Evolutionary conservation across 2,797 vertebrate genomes (phyloP).

Genomic region (Crocodylus rhombifer): DNA sequence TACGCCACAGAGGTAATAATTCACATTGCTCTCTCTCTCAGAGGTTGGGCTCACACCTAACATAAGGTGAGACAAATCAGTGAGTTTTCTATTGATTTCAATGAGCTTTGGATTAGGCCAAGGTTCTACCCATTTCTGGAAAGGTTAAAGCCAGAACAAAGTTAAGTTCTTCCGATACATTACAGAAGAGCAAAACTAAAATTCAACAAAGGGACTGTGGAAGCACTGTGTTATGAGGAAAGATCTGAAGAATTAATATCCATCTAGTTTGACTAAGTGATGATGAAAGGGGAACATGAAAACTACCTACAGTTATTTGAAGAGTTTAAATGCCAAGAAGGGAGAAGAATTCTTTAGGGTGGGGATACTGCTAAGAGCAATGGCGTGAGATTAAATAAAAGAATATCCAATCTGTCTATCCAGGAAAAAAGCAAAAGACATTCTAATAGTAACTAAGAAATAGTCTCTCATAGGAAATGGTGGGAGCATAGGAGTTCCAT

Average conservation of each 20-base stretch:
- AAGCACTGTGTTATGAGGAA: slow-evolving; percentile 45
- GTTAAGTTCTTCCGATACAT: not conserved
- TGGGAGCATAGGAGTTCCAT: slow-evolving; percentile 52
- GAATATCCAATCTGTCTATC: not conserved
- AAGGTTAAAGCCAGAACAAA: accelerated
- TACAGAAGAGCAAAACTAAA: not conserved
- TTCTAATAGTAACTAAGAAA: slow-evolving; percentile 51
- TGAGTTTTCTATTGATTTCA: not conserved
- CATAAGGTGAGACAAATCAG: not conserved
- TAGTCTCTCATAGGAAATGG: slow-evolving; percentile 21
- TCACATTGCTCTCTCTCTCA: not conserved
- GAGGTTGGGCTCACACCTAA: not conserved
- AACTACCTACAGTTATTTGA: slow-evolving; percentile 51
- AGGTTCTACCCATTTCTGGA: not conserved
- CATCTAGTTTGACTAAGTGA: slow-evolving; percentile 52
- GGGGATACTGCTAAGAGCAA: slow-evolving; percentile 56
- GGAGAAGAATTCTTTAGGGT: slow-evolving; percentile 68
- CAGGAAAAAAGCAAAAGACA: not conserved
- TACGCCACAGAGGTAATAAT: not conserved
- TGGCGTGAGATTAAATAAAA: slow-evolving; percentile 59
- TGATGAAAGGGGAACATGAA: slow-evolving; percentile 57
- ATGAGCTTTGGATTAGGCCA: not conserved
- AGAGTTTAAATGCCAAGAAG: slow-evolving; percentile 63
- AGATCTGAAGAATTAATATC: slow-evolving; percentile 63
- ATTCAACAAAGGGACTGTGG: not conserved